Conservation (phyloP, 2,113 vertebrate species). For the Azemiops feae region DNA sequence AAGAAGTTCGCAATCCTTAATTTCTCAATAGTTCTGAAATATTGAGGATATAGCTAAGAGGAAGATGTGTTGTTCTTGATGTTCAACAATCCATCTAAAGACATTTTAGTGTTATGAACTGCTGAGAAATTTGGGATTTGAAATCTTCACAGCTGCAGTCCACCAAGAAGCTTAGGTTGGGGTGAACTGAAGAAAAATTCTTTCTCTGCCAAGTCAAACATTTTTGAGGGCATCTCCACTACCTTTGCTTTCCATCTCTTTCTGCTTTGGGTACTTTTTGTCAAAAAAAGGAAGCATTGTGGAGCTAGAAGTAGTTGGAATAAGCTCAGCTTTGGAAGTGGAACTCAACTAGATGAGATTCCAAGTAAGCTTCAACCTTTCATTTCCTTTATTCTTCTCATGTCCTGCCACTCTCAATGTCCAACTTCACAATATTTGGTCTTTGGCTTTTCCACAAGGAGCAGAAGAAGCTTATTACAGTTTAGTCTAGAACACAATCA, state of each 20-base stretch:
- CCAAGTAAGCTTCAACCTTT: constrained; percentile 49
- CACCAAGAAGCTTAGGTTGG: background rate
- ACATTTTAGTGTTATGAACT: background rate
- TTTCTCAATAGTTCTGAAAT: background rate
- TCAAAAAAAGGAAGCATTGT: background rate
- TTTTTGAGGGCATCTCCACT: background rate
- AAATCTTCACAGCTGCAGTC: background rate
- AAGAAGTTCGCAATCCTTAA: background rate
- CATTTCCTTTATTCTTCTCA: too few species aligned
- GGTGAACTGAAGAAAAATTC: background rate
- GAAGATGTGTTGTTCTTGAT: background rate
- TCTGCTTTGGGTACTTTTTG: background rate
- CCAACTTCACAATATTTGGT: too few species aligned
- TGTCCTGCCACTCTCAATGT: too few species aligned
- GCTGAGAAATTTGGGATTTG: background rate
- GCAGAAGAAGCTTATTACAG: too few species aligned
- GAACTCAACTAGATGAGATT: background rate
- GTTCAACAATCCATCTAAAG: background rate
- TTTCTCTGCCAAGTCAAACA: too few species aligned
- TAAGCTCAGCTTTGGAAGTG: background rate
- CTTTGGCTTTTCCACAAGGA: too few species aligned
- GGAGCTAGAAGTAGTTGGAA: background rate
- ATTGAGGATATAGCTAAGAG: background rate
- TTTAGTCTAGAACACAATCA: too few species aligned
- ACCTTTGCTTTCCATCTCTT: background rate